phyloP scores from a whole-genome alignment of 2,888 invertebrate species.

The Digitonthophagus gazella region DNA sequence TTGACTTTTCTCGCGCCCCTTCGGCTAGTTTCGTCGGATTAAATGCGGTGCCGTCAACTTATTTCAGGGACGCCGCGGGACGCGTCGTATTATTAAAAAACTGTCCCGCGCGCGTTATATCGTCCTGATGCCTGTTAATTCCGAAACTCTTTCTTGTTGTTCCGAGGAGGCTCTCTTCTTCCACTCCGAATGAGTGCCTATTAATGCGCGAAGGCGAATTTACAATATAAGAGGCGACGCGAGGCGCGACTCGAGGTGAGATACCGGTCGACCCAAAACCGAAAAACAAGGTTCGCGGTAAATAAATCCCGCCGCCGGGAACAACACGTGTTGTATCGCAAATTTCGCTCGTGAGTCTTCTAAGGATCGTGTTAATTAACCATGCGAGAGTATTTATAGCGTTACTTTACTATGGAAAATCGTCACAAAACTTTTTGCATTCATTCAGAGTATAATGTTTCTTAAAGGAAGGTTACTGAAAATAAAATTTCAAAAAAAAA shows the following conservation, averaged over 20 bases:
- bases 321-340: background rate
- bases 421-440: no score
- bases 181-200: background rate
- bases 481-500: no score
- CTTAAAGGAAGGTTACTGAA: no score
- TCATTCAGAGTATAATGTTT: no score
- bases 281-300: background rate
- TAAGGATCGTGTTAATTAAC: background rate
- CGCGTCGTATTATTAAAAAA: background rate
- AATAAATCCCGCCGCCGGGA: background rate
- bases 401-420: background rate
- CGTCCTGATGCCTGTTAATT: background rate
- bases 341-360: background rate
- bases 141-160: background rate
- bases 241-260: background rate
- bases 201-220: background rate
- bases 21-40: conserved; percentile 14
- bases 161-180: background rate
- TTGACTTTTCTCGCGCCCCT: conserved; percentile 9
- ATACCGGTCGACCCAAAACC: background rate
- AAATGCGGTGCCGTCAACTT: conserved; percentile 9
- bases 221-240: background rate
- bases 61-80: conserved; percentile 1
- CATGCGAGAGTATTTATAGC: background rate
- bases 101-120: background rate